Base-by-base conservation (phyloP, 2,888 invertebrate species). In the Cybosia mesomella region DNA sequence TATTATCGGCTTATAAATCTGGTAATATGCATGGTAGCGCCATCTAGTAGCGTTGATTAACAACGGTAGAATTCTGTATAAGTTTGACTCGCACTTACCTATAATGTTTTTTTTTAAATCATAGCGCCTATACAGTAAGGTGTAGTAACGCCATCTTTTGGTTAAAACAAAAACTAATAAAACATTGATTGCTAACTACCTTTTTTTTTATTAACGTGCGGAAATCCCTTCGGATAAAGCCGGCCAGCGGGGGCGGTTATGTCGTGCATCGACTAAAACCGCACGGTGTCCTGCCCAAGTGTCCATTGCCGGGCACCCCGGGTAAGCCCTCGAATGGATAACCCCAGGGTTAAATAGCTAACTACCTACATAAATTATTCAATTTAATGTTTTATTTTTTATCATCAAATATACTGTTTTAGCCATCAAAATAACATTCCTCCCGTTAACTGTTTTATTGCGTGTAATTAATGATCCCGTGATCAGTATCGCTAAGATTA, bases 401-500 rank as follows among this genome's bases (percentile, higher is more conserved):
- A 49, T 9, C 49, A 49, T 49, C n/a, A n/a, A 49, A 49, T 49
- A n/a, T 49, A 49, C n/a, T 49, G 49, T 49, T 49, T 39, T 10
- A 22, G 21, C 59, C 36, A 59, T 59, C 36, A 28, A 39, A 32
- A 32, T 28, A 65, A 13, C 15, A 53, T 22, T 36, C 34, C 66
- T 54, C 0, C 11, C 28, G 39, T 32, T n/a, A 58, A 62, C 22
- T 18, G 8, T 18, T 24, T 49, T 10, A 66, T 54, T 53, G 28
- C 18, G 65, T 70, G 75, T 80, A 68, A 81, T 74, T 53, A 79
- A 55, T 64, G 70, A 71, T 66, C 36, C n/a, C 58, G 24, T 72
- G 77, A 78, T 80, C 62, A 43, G 43, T 70, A 79, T 79, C 77
- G 62, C 13, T 18, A 54, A 68, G 68, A 81, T 71, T 74, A 79